Percentiles rank a stretch among this genome's conserved stretches.
These are phyloP conservation scores for Kryptolebias marmoratus DNA, from an alignment of 2,113 vertebrate species.

Conservation along the genomic window DNA sequence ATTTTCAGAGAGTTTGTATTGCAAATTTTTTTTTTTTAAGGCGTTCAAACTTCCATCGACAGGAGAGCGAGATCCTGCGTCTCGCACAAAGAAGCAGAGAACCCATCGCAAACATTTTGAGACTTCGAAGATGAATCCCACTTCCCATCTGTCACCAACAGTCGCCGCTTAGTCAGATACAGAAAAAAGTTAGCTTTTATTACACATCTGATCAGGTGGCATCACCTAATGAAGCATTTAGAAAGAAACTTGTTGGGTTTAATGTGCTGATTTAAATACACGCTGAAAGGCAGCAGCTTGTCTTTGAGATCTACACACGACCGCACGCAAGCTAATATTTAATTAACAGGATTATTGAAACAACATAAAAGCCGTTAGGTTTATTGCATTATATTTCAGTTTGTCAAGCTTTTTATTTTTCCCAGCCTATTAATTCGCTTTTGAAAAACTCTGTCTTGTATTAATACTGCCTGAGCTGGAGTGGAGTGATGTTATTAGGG, in stretches of 20 bases:
- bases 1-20: no score
- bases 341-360: constrained; percentile 19
- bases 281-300: neutral
- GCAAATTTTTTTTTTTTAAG: no score
- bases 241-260: neutral
- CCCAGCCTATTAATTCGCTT: constrained; percentile 26
- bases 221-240: neutral
- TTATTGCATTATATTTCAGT: neutral
- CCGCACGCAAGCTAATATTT: neutral
- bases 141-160: no score
- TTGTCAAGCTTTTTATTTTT: constrained; percentile 30
- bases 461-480: constrained; percentile 16
- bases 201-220: neutral
- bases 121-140: no score
- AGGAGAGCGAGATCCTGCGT: no score
- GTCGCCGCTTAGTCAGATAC: no score
- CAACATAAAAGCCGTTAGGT: constrained; percentile 9
- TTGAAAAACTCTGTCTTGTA: constrained; percentile 8
- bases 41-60: no score
- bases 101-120: no score
- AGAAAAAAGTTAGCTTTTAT: neutral
- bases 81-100: no score
- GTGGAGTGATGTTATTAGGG: constrained; percentile 40
- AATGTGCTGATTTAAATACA: neutral
- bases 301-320: neutral